Evolutionary conservation across 2,888 invertebrate species (phyloP).

Genomic region (Cheilosia urbana): DNA sequence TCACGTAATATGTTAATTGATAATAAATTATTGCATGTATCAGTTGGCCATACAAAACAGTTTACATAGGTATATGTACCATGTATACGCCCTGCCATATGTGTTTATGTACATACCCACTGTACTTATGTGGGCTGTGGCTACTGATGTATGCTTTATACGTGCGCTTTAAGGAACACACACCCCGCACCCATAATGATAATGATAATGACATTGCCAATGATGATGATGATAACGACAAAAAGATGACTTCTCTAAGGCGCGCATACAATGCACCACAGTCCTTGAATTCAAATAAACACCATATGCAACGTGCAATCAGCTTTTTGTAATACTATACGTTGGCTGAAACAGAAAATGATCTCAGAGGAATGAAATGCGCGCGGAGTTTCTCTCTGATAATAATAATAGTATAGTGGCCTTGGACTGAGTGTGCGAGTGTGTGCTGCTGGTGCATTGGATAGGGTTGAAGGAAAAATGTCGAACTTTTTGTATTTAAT

Average conservation of each 20-base stretch:
- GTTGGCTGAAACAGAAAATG: neutral
- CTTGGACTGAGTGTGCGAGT: neutral
- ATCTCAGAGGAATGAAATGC: conserved; percentile 20
- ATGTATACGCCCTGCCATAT: conserved; percentile 1
- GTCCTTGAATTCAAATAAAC: conserved; percentile 11
- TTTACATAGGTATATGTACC: neutral
- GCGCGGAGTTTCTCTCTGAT: conserved; percentile 5
- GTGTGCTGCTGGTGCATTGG: conserved; percentile 1
- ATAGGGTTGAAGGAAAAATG: conserved; percentile 12
- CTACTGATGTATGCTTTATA: neutral
- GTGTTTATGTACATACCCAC: neutral
- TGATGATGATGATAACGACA: neutral
- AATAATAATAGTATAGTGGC: conserved; percentile 1
- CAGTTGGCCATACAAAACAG: conserved; percentile 34
- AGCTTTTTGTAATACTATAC: neutral
- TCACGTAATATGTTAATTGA: conserved; percentile 73
- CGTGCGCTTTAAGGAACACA: conserved; percentile 6
- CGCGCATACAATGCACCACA: neutral
- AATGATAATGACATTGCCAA: conserved; percentile 10
- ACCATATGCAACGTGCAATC: conserved; percentile 13
- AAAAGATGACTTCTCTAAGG: conserved; percentile 7
- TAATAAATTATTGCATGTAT: conserved; percentile 55
- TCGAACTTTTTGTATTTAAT: neutral
- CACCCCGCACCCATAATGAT: conserved; percentile 28
- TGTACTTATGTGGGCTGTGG: neutral